Conservation (phyloP, 2,888 invertebrate genomes). For the Philaethria dido region DNA sequence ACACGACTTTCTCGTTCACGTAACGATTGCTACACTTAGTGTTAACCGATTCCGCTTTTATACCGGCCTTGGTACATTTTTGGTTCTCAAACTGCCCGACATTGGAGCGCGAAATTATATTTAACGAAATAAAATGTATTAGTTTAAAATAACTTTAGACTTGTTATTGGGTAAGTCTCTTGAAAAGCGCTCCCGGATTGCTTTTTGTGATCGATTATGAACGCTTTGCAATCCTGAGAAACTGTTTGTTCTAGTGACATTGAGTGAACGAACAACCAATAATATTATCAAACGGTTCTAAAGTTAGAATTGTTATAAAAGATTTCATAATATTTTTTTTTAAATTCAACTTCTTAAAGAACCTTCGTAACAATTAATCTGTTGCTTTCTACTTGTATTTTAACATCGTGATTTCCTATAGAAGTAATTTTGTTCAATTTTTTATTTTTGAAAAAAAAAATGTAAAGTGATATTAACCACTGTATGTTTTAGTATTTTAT, state of each 20-base stretch:
- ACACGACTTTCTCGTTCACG: slow-evolving; percentile 70
- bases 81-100: slow-evolving; percentile 59
- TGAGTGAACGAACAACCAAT: slow-evolving; percentile 27
- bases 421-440: too few relatives aligned
- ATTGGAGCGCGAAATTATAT: slow-evolving; percentile 59
- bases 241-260: slow-evolving; percentile 35
- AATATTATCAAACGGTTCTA: slow-evolving; percentile 8
- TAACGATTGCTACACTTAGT: slow-evolving; percentile 65
- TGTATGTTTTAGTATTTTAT: too few relatives aligned
- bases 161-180: slow-evolving; percentile 56
- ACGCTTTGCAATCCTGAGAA: slow-evolving; percentile 32
- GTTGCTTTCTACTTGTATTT: background rate
- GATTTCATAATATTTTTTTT: background rate
- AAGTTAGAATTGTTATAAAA: slow-evolving; percentile 5
- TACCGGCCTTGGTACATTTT: slow-evolving; percentile 67
- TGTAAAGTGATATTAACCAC: too few relatives aligned
- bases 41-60: slow-evolving; percentile 60
- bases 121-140: slow-evolving; percentile 43
- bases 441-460: too few relatives aligned
- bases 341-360: background rate
- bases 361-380: background rate
- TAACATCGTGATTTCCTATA: background rate
- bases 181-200: slow-evolving; percentile 40
- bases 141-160: slow-evolving; percentile 57
- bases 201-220: slow-evolving; percentile 41